Evolutionary conservation across 2,888 invertebrate genomes (phyloP).

Genomic region (Vanessa cardui): DNA sequence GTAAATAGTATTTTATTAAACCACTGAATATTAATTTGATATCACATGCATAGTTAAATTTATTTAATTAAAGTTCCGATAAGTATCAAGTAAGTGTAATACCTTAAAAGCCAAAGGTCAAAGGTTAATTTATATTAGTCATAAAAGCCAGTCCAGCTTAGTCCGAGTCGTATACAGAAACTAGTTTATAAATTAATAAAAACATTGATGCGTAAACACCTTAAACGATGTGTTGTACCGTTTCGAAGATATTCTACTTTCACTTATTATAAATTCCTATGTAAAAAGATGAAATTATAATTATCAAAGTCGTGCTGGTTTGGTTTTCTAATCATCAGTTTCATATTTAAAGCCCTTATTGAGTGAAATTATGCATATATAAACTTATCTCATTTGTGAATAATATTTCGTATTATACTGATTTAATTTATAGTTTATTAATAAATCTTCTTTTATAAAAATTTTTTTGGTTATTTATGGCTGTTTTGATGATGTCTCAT

Average conservation of each 20-base stretch:
- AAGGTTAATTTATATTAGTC: conserved; percentile 7
- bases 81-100: not conserved
- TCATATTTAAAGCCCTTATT: conserved; percentile 16
- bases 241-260: conserved; percentile 26
- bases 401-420: not conserved
- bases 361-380: conserved; percentile 3
- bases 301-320: conserved; percentile 19
- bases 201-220: conserved; percentile 2
- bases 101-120: not conserved
- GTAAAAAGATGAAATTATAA: conserved; percentile 28
- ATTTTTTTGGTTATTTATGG: too few relatives aligned
- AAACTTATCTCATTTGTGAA: conserved; percentile 1
- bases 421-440: not conserved
- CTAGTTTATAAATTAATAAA: conserved; percentile 8
- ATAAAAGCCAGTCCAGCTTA: not conserved
- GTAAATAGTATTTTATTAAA: too few relatives aligned
- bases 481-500: too few relatives aligned
- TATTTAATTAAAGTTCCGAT: not conserved
- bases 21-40: too few relatives aligned
- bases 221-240: conserved; percentile 11
- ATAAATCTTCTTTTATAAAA: too few relatives aligned
- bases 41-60: not conserved
- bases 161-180: not conserved
- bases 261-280: conserved; percentile 35
- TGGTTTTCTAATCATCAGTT: conserved; percentile 28